Base-by-base conservation (phyloP, 1,140 invertebrate genomes). In the Drosophila trapezifrons region DNA sequence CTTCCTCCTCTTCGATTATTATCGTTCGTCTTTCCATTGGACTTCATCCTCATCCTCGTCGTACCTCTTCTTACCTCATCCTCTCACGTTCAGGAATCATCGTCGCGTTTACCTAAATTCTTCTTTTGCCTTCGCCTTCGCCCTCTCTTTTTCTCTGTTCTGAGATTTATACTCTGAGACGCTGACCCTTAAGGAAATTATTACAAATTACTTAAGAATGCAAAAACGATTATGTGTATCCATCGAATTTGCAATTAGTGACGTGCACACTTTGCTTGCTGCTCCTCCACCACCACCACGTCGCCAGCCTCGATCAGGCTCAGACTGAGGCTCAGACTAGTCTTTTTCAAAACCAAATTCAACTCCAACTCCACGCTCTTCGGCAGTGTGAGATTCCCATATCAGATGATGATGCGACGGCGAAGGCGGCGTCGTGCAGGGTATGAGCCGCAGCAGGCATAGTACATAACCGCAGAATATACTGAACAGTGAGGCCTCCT, bases 181-280 rank as follows among this genome's bases (percentile, higher is more conserved):
- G 79, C 84, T 89, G 90, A 91, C 90, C 90, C 90, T 90, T 90
- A 75, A 91, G 90, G 83, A 91, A 91, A 91, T 91, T 91, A 91
- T 91, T 91, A 91, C 90, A 91, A 91, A 91, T 91, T 91, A 91
- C 85, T 91, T 80, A 90, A 91, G 90, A 91, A 91, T 91, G 90
- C 90, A 90, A 91, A 90, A 91, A 91, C 87, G 90, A 91, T 91
- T 91, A 91, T 91, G 82, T 90, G 90, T 91, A 91, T 91, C 90
- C 90, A 91, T 90, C 85, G 90, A 91, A 91, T 91, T 91, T 91
- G 85, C 90, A 91, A 91, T 91, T 91, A 91, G 90, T 86, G 81
- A 89, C 78, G 89, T 89, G 89, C 78, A 90, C 80, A 85, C 84
- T 89, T 84, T 75, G 70, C 74, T 37, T 54, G 51, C 51, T 35